Evolutionary conservation across 2,888 invertebrate genomes (phyloP), one percentile per base, ranked within the genome.

Genomic region (Romanomermis culicivorax): DNA sequence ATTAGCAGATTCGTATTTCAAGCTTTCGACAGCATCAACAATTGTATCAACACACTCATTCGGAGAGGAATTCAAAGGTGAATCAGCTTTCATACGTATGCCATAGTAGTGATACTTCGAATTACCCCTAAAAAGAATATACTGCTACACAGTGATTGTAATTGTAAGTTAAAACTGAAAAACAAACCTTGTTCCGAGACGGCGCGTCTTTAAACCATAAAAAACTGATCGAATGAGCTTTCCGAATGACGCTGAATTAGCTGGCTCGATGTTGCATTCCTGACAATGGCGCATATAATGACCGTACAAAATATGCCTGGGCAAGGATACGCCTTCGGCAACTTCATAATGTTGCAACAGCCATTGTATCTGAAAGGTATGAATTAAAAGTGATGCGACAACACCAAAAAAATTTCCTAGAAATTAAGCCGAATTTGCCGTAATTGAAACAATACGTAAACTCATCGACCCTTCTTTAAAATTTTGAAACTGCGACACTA

Each of bases 51-150:
- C 17, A 14, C 71, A 67, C 51, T 72, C 71, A 60, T 70, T 70
- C 29, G 68, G 66, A 55, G 69, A 66, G 58, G 69, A 69, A 60
- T 72, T 72, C 29, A 86, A 70, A 11, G 79, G 76, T 1, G 86
- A 86, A 56, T 79, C 81, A 0, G 85, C 84, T 72, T 91, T 93
- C 55, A 93, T 85, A 36, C 95, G 78, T 61, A 97, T 95, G n/a
- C 97, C 97, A 74, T 97, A 95, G 74, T 97, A 97, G 75, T 97
- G 97, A 71, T 99, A 97, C 71, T 93, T 93, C 29, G 91, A 93
- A 74, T 95, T 93, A 36, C 93, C 93, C 64, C 85, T 81, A 68
- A 51, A 71, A 43, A 29, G 17, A 20, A 48, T 17, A 14, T 14
- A 48, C 14, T 23, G 30, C 14, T n/a, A 48, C 49, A 17, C 14